Percentiles rank a stretch among this genome's conserved stretches.
Conservation (phyloP, 1,140 invertebrate genomes). For the Polypedilum pembai region DNA sequence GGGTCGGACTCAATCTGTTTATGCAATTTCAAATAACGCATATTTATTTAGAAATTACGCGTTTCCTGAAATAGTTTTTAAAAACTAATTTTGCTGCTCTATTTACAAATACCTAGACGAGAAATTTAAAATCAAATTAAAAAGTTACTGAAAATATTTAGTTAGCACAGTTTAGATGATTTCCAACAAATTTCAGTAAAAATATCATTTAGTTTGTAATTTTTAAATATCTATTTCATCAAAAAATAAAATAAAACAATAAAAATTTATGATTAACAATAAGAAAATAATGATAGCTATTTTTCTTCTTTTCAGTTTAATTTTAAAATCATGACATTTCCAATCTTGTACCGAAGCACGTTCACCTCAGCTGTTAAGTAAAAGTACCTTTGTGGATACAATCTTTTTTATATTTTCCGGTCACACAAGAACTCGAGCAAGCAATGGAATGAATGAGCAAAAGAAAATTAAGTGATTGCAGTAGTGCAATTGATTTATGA, state of each 20-base stretch:
- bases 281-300: not conserved
- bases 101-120: too few species aligned
- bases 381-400: not conserved
- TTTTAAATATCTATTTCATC: too few species aligned
- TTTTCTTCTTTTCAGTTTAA: not conserved
- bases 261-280: not conserved
- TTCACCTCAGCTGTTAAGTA: not conserved
- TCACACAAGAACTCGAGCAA: conserved; percentile 9
- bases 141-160: too few species aligned
- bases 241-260: not conserved
- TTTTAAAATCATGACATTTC: not conserved
- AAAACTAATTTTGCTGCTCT: too few species aligned
- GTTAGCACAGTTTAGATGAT: too few species aligned
- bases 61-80: too few species aligned
- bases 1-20: too few species aligned
- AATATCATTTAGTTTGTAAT: too few species aligned
- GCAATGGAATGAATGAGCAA: not conserved
- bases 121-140: too few species aligned
- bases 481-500: not conserved
- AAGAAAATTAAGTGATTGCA: conserved; percentile 13
- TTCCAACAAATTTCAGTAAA: too few species aligned
- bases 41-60: too few species aligned
- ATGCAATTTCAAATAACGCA: too few species aligned
- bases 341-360: conserved; percentile 1
- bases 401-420: not conserved